Conservation (phyloP, 2,113 vertebrate species). For the Urocitellus parryii region DNA sequence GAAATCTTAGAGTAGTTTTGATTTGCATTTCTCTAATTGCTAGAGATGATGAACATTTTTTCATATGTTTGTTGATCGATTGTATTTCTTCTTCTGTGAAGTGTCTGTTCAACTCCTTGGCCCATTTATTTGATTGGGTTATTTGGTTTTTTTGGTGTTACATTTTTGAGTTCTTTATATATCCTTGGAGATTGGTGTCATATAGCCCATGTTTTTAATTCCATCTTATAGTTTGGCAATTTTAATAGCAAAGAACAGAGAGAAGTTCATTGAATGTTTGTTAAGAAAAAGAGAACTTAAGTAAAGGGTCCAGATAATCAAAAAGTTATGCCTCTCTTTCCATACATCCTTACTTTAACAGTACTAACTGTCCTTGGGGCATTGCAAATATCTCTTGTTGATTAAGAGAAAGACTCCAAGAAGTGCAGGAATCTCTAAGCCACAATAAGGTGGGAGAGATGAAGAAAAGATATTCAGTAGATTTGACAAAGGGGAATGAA, state of each 20-base stretch:
- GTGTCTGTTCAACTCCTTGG: too few relatives aligned
- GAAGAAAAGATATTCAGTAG: too few relatives aligned
- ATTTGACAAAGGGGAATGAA: too few relatives aligned
- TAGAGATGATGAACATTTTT: too few relatives aligned
- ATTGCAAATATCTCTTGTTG: background rate
- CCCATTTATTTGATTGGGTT: too few relatives aligned
- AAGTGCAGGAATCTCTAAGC: background rate
- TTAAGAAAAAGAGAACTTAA: background rate
- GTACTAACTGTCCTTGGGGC: background rate
- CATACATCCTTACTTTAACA: conserved; percentile 26
- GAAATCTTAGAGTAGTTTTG: too few relatives aligned
- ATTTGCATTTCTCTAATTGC: too few relatives aligned
- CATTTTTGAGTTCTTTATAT: too few relatives aligned
- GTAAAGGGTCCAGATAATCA: background rate
- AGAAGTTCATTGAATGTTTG: background rate
- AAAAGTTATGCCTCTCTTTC: background rate
- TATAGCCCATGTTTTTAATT: background rate
- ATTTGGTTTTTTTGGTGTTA: too few relatives aligned
- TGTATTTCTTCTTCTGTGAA: too few relatives aligned
- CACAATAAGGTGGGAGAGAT: too few relatives aligned
- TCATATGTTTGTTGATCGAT: too few relatives aligned
- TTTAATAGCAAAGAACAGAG: background rate
- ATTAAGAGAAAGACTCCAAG: background rate
- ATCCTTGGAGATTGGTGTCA: background rate
- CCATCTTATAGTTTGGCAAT: background rate